A percentile compares a stretch with the other conserved stretches of the same genome.
Conservation (phyloP, 2,113 vertebrate species). For the Corythornis cristatus region DNA sequence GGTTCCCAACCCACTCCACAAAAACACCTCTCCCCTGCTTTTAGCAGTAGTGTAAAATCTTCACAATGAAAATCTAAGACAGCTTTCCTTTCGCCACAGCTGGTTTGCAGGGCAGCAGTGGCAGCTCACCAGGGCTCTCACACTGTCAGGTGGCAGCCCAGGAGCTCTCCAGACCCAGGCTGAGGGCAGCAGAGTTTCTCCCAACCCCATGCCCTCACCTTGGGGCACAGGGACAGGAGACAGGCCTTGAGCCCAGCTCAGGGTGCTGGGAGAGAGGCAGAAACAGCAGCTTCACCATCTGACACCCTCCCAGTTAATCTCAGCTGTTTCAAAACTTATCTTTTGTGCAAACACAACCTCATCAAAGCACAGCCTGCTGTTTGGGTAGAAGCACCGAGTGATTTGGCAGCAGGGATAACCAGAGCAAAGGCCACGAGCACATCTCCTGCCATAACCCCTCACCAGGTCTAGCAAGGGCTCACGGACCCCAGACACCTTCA, state of each 20-base stretch:
- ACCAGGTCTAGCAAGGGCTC: not conserved
- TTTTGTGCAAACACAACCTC: not conserved
- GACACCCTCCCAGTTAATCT: not conserved
- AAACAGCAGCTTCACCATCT: not conserved
- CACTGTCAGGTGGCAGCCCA: not conserved
- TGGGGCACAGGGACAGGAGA: not conserved
- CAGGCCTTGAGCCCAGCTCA: not conserved
- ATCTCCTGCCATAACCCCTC: not conserved
- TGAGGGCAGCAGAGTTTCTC: not conserved
- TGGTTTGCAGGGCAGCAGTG: not conserved
- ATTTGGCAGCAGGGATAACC: not conserved
- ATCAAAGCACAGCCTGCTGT: rapidly evolving
- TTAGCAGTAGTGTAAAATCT: not conserved
- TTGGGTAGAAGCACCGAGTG: not conserved
- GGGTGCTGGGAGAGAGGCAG: not conserved
- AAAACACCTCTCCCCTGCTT: not conserved
- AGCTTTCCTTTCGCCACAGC: not conserved
- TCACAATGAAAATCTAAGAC: not conserved
- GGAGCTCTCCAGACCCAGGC: too few relatives aligned
- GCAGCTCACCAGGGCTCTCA: not conserved
- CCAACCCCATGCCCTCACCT: not conserved
- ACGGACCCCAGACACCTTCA: not conserved
- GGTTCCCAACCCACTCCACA: not conserved
- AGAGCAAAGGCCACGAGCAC: not conserved
- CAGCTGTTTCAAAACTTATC: not conserved